Conservation (phyloP, 2,113 vertebrate species). For the Megaceryle torquata region DNA sequence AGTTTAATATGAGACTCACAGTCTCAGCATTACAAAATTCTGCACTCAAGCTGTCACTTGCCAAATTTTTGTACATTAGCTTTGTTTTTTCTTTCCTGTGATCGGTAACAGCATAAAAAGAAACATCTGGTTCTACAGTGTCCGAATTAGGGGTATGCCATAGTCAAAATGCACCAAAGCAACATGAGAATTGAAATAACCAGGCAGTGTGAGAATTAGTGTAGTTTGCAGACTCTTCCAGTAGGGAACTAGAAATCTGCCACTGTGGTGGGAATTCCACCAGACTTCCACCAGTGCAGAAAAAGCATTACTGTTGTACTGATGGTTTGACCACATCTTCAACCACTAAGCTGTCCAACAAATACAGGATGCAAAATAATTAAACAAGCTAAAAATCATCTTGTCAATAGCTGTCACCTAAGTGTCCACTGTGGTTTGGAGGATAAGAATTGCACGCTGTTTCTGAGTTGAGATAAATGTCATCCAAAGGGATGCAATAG, state of each 20-base stretch:
- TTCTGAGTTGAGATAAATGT: background rate
- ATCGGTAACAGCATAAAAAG: slow-evolving; percentile 31
- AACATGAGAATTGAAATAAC: background rate
- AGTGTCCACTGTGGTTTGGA: background rate
- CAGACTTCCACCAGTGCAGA: background rate
- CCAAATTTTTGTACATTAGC: slow-evolving; percentile 50
- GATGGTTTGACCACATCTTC: background rate
- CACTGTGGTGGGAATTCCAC: accelerated
- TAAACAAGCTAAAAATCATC: background rate
- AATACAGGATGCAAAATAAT: background rate
- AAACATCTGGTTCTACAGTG: slow-evolving; percentile 48
- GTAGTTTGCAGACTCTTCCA: background rate
- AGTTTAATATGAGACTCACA: slow-evolving; percentile 24
- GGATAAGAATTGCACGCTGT: background rate
- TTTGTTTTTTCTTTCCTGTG: slow-evolving; percentile 22
- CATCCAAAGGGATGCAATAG: background rate
- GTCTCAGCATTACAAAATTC: slow-evolving; percentile 48
- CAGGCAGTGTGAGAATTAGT: background rate
- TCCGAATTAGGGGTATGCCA: background rate
- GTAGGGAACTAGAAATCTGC: background rate
- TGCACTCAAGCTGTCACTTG: slow-evolving; percentile 50
- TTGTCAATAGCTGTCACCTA: background rate
- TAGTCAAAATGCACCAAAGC: background rate
- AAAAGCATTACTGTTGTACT: accelerated
- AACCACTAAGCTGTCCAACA: background rate